A percentile compares a stretch with the other conserved stretches of the same genome.
Evolutionary conservation across 2,797 vertebrate species (phyloP).

Genomic region (Halcyon smyrnensis): DNA sequence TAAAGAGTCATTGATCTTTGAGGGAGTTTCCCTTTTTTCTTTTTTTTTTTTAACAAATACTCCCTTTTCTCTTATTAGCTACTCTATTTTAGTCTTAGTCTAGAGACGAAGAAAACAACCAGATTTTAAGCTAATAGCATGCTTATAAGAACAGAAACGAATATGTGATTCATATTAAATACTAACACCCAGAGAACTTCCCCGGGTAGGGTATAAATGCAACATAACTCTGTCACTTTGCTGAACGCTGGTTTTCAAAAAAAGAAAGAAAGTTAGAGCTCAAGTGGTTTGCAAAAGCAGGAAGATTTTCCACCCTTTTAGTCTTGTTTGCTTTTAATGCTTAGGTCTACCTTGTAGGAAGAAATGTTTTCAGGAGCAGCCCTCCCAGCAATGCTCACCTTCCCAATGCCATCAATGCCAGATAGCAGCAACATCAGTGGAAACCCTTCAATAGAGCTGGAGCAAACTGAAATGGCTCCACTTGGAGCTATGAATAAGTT

Average conservation of each 20-base stretch:
- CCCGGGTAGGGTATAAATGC: not conserved
- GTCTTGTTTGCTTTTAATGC: not conserved
- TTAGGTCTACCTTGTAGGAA: not conserved
- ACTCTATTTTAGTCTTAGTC: constrained; percentile 3
- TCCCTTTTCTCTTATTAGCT: constrained; percentile 30
- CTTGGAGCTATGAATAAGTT: not conserved
- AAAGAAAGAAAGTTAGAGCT: not conserved
- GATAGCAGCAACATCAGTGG: fast-evolving
- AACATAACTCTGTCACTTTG: fast-evolving
- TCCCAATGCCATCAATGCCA: not conserved
- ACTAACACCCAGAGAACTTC: not conserved
- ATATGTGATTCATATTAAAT: not conserved
- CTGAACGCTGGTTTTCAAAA: not conserved
- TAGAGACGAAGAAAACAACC: constrained; percentile 27
- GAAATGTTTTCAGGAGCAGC: not conserved
- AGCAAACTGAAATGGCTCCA: not conserved
- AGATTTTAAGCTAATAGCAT: not conserved
- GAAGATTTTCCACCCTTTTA: not conserved
- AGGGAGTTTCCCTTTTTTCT: constrained; percentile 43
- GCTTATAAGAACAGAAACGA: not conserved
- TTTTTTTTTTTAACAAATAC: constrained; percentile 26
- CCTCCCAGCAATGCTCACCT: not conserved
- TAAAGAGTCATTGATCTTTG: constrained; percentile 67
- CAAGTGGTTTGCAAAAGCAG: not conserved
- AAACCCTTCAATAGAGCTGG: not conserved